Conservation (phyloP, 1,140 invertebrate species). For the Drosophila micromelanica region DNA sequence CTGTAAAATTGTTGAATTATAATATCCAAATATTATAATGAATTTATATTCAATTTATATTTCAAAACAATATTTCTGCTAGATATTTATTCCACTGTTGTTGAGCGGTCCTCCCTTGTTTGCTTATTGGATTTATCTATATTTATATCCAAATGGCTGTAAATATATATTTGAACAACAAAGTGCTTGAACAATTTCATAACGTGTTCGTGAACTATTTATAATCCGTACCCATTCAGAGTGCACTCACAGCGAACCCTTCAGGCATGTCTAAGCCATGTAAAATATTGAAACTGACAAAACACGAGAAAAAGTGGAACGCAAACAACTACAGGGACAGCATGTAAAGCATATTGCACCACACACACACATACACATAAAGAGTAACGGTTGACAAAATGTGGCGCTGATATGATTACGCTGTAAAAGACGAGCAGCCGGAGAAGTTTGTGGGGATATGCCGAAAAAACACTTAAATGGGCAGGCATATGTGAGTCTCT, state of each 20-base stretch:
- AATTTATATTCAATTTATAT: too few relatives aligned
- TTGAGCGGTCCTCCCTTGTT: too few relatives aligned
- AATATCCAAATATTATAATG: too few relatives aligned
- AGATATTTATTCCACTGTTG: too few relatives aligned
- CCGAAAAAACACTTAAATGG: slow-evolving; percentile 24
- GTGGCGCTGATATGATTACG: slow-evolving; percentile 69
- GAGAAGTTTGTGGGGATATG: slow-evolving; percentile 20
- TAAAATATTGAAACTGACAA: slow-evolving; percentile 21
- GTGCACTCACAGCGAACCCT: slow-evolving; percentile 20
- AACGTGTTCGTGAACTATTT: slow-evolving; percentile 24
- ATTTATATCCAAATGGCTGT: not conserved
- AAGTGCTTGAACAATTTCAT: slow-evolving; percentile 5
- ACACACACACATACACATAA: slow-evolving; percentile 7
- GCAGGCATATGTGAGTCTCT: slow-evolving; percentile 7
- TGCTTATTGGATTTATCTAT: not conserved
- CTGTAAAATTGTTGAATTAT: too few relatives aligned
- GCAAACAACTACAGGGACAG: slow-evolving; percentile 30
- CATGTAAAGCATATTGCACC: slow-evolving; percentile 22
- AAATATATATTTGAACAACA: not conserved
- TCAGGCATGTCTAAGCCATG: slow-evolving; percentile 21
- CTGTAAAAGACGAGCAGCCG: slow-evolving; percentile 41
- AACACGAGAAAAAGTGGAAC: slow-evolving; percentile 27
- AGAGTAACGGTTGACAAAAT: slow-evolving; percentile 47
- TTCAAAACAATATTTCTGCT: too few relatives aligned
- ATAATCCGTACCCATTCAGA: slow-evolving; percentile 1